Percentiles rank a stretch among this genome's conserved stretches.
phyloP scores from a whole-genome alignment of 2,888 invertebrate genomes.

The Brenthis hecate region DNA sequence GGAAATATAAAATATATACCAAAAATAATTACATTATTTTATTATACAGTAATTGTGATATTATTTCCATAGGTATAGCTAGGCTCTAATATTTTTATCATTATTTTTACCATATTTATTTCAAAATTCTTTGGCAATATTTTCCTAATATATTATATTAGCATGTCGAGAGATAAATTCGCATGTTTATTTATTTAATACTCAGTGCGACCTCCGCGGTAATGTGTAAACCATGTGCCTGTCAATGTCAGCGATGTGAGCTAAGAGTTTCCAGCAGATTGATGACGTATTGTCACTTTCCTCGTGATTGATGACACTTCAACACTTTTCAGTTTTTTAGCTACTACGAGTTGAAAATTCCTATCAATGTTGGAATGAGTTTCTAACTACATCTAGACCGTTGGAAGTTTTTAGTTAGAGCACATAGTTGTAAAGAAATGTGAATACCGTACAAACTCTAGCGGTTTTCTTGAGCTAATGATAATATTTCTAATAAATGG shows the following conservation, averaged over 20 bases:
- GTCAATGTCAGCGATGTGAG: constrained; percentile 44
- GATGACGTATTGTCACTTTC: constrained; percentile 60
- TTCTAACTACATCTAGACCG: constrained; percentile 12
- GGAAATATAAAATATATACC: constrained; percentile 20
- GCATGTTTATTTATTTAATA: constrained; percentile 16
- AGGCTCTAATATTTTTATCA: not conserved
- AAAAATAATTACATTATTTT: not conserved
- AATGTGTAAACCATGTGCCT: constrained; percentile 41
- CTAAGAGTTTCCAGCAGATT: constrained; percentile 58
- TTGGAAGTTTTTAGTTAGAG: not conserved
- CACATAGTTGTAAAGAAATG: too few species aligned
- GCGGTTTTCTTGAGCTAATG: not conserved
- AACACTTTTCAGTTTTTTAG: constrained; percentile 39
- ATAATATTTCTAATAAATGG: too few species aligned
- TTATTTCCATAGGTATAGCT: not conserved
- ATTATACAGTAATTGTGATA: constrained; percentile 48
- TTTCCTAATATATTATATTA: not conserved
- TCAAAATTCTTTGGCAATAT: not conserved
- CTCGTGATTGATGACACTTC: constrained; percentile 58
- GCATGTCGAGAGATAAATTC: constrained; percentile 7
- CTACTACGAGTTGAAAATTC: constrained; percentile 17
- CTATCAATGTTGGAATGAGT: constrained; percentile 17
- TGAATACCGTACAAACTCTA: not conserved
- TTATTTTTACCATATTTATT: not conserved
- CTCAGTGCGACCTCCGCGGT: constrained; percentile 30